Percentiles rank a stretch among this genome's conserved stretches.
phyloP scores from a whole-genome alignment of 2,888 invertebrate genomes.

The Syrphus vitripennis region DNA sequence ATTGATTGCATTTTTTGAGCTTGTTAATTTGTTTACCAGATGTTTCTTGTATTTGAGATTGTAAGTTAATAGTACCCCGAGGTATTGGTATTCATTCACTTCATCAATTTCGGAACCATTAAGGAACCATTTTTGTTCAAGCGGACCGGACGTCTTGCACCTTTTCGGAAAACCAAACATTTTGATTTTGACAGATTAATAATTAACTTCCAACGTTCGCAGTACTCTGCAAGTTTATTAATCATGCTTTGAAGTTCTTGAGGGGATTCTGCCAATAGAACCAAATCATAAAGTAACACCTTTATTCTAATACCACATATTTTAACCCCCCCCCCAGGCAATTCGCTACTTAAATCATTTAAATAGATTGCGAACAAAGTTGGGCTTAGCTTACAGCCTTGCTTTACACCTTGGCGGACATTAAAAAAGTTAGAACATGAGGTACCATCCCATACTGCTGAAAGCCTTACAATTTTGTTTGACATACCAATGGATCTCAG shows the following conservation, averaged over 20 bases:
- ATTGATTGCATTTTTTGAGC: too few species aligned
- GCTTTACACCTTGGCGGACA: too few species aligned
- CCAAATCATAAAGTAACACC: too few species aligned
- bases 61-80: too few species aligned
- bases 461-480: not conserved
- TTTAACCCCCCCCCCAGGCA: not conserved
- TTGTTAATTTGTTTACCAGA: too few species aligned
- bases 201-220: not conserved
- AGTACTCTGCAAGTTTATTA: not conserved
- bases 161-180: not conserved
- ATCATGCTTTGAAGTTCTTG: not conserved
- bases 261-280: not conserved
- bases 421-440: not conserved
- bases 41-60: not conserved
- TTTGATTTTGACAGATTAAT: not conserved
- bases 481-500: too few species aligned
- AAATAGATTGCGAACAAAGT: not conserved
- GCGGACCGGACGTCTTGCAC: not conserved
- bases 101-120: too few species aligned
- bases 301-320: not conserved
- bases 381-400: not conserved
- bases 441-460: too few species aligned
- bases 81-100: too few species aligned
- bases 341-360: not conserved
- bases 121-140: not conserved